phyloP scores from a whole-genome alignment of 2,888 invertebrate genomes.

The Anoncus sp. region DNA sequence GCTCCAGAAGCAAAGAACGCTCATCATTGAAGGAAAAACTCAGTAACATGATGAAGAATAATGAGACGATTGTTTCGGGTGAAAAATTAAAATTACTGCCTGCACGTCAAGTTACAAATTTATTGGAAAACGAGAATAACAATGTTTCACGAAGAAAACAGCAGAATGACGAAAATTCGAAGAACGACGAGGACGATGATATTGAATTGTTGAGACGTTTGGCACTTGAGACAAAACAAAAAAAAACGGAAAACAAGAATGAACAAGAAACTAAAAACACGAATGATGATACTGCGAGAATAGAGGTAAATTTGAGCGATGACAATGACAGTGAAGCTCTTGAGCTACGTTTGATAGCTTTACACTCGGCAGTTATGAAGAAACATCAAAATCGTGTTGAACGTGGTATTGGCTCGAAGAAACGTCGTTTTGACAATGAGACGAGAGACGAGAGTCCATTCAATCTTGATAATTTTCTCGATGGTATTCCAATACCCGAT shows the following conservation, averaged over 20 bases:
- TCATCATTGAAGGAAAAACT: constrained; percentile 79
- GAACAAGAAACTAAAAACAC: constrained; percentile 26
- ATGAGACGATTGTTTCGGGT: constrained; percentile 1
- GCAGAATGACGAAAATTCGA: background rate
- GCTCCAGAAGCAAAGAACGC: constrained; percentile 70
- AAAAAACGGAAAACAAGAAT: constrained; percentile 57
- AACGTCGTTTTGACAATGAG: constrained; percentile 22
- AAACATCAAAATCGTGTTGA: constrained; percentile 85
- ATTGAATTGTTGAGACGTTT: constrained; percentile 74
- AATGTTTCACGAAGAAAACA: constrained; percentile 19
- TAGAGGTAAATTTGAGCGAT: constrained; percentile 43
- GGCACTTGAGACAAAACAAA: constrained; percentile 79
- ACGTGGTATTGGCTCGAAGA: constrained; percentile 50
- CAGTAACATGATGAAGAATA: constrained; percentile 75
- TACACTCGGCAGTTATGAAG: constrained; percentile 88
- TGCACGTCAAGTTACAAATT: background rate
- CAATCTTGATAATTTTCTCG: constrained; percentile 72
- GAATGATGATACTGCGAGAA: constrained; percentile 52
- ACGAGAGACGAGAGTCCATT: constrained; percentile 78
- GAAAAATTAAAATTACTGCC: constrained; percentile 11
- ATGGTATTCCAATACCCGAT: constrained; percentile 71
- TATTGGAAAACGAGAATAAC: constrained; percentile 36
- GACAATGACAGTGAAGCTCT: constrained; percentile 87
- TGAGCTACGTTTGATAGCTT: constrained; percentile 87
- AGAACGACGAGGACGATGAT: constrained; percentile 72